A percentile compares a stretch with the other conserved stretches of the same genome.
phyloP scores from a whole-genome alignment of 2,888 invertebrate species.

The Lydus trimaculatus region DNA sequence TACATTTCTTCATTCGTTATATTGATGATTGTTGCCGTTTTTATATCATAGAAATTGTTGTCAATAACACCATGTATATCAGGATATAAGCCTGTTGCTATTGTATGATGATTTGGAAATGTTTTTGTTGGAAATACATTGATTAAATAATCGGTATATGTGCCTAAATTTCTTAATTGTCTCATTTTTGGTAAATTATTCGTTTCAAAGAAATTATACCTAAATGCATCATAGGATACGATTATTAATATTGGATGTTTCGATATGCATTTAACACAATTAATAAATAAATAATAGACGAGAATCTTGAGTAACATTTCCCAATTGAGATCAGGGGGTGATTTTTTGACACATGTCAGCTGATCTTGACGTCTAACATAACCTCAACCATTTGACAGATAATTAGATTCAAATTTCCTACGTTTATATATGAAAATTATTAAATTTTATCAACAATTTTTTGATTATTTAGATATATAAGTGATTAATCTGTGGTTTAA shows the following conservation, averaged over 20 bases:
- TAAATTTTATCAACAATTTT: background rate
- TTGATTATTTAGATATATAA: background rate
- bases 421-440: background rate
- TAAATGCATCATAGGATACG: conserved; percentile 75
- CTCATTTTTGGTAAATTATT: conserved; percentile 67
- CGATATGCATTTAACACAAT: conserved; percentile 48
- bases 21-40: conserved; percentile 47
- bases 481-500: background rate
- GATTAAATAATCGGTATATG: conserved; percentile 65
- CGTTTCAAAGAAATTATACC: conserved; percentile 70
- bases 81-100: conserved; percentile 73
- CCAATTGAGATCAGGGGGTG: background rate
- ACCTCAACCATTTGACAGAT: background rate
- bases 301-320: conserved; percentile 42
- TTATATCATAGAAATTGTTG: conserved; percentile 67
- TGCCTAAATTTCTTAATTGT: conserved; percentile 64
- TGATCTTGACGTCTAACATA: conserved; percentile 13
- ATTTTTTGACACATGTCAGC: conserved; percentile 15
- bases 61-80: conserved; percentile 75
- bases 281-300: conserved; percentile 35
- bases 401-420: background rate
- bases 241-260: conserved; percentile 65
- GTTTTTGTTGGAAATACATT: conserved; percentile 76
- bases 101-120: conserved; percentile 77
- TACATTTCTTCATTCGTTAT: conserved; percentile 61